Evolutionary conservation across 1,140 invertebrate species (phyloP).

Genomic region (Pachyrhynchus sulphureomaculatus): DNA sequence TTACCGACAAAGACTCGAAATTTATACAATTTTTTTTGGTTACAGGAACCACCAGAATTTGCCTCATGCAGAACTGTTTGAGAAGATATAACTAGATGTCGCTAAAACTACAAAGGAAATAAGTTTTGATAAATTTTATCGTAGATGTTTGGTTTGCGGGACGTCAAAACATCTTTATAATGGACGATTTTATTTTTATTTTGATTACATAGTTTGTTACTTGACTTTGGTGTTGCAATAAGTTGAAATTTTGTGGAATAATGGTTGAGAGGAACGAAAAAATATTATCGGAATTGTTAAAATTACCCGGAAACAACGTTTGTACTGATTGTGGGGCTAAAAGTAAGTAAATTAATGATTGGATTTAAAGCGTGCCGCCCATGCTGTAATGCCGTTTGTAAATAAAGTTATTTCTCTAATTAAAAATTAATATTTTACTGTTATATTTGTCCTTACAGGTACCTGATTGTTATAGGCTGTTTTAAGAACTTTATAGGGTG

Average conservation of each 20-base stretch:
- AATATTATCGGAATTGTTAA: conserved; percentile 71
- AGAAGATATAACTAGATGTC: too few relatives aligned
- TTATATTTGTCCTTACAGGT: too few relatives aligned
- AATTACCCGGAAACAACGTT: conserved; percentile 75
- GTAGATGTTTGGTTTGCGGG: background rate
- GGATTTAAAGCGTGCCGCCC: conserved; percentile 30
- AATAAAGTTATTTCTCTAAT: conserved; percentile 20
- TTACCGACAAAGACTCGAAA: too few relatives aligned
- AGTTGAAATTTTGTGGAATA: conserved; percentile 1
- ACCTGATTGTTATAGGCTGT: too few relatives aligned
- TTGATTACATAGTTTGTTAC: conserved; percentile 14
- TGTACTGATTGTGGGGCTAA: conserved; percentile 81
- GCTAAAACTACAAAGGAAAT: too few relatives aligned
- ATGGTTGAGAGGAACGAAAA: conserved; percentile 79
- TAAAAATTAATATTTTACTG: background rate
- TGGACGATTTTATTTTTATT: conserved; percentile 32
- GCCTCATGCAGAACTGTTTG: too few relatives aligned
- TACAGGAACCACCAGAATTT: too few relatives aligned
- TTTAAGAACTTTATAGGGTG: too few relatives aligned
- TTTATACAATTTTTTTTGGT: too few relatives aligned
- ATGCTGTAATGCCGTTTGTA: conserved; percentile 28
- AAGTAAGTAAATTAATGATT: conserved; percentile 60
- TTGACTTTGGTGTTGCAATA: background rate
- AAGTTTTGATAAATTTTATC: too few relatives aligned
- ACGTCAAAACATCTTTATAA: conserved; percentile 24